Evolutionary conservation across 2,113 vertebrate genomes (phyloP).

Genomic region (Taxidea taxus): DNA sequence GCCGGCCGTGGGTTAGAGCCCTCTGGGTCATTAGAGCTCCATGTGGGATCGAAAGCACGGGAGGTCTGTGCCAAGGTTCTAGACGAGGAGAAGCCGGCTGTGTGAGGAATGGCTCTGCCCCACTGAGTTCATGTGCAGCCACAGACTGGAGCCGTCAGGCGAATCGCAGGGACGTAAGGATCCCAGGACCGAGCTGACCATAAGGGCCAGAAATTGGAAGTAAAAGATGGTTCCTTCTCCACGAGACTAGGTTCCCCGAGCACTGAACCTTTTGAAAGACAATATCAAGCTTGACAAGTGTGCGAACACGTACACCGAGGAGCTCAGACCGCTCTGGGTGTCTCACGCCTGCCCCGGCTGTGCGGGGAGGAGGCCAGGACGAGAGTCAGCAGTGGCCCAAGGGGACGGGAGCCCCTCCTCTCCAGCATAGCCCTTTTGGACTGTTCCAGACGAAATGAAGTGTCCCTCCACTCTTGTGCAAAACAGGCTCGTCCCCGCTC

Average conservation of each 20-base stretch:
- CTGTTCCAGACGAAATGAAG: fast-evolving
- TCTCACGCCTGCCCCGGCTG: neutral
- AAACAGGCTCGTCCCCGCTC: neutral
- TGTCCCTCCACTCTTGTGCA: fast-evolving
- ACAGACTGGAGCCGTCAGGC: neutral
- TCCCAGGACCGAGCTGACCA: fast-evolving
- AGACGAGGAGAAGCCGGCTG: too few species aligned
- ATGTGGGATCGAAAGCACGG: neutral
- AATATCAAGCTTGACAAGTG: neutral
- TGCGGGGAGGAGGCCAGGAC: neutral
- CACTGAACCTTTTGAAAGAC: neutral
- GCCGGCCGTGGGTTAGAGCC: fast-evolving
- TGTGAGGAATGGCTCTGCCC: neutral
- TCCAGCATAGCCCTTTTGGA: neutral
- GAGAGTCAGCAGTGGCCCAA: neutral
- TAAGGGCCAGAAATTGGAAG: fast-evolving
- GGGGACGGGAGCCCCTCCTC: neutral
- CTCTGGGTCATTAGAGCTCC: neutral
- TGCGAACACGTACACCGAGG: fast-evolving
- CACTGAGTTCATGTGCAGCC: neutral
- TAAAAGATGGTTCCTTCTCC: neutral
- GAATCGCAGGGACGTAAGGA: neutral
- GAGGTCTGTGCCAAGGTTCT: neutral
- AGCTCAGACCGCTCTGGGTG: neutral
- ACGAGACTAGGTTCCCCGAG: too few species aligned